A percentile compares a stretch with the other conserved stretches of the same genome.
Evolutionary conservation across 2,113 vertebrate genomes (phyloP).

Genomic region (Malurus melanocephalus): DNA sequence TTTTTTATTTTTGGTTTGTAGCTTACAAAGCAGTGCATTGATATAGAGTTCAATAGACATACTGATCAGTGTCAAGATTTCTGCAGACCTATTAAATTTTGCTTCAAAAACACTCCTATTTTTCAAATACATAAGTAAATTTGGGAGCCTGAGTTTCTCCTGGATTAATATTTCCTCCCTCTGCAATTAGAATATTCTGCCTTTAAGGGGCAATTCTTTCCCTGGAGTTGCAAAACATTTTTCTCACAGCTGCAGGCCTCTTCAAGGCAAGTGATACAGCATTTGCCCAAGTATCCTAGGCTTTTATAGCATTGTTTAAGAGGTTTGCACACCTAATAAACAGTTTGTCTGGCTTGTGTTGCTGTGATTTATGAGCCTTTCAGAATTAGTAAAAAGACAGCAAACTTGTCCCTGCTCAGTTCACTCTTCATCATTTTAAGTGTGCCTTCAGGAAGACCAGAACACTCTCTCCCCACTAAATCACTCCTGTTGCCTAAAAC

Average conservation of each 20-base stretch:
- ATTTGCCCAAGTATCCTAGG: neutral
- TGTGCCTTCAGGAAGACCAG: neutral
- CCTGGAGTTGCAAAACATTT: neutral
- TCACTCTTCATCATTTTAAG: neutral
- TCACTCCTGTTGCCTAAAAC: neutral
- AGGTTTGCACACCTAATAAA: neutral
- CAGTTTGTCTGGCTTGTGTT: neutral
- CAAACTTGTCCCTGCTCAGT: neutral
- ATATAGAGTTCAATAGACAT: neutral
- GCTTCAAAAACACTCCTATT: neutral
- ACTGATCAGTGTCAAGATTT: neutral
- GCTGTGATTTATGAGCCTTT: constrained; percentile 7
- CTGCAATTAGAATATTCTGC: neutral
- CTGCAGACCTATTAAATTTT: neutral
- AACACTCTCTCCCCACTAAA: neutral
- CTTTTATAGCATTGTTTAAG: neutral
- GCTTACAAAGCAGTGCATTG: neutral
- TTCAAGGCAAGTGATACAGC: neutral
- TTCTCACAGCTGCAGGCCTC: neutral
- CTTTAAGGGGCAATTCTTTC: neutral
- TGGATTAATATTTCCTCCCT: neutral
- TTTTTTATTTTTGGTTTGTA: neutral
- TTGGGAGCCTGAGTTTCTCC: neutral
- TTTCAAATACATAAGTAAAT: neutral
- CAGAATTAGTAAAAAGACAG: neutral